A percentile compares a stretch with the other conserved stretches of the same genome.
These are phyloP conservation scores for Nansenia antarctica DNA, from an alignment of 2,113 vertebrate genomes.

Conservation along the genomic window DNA sequence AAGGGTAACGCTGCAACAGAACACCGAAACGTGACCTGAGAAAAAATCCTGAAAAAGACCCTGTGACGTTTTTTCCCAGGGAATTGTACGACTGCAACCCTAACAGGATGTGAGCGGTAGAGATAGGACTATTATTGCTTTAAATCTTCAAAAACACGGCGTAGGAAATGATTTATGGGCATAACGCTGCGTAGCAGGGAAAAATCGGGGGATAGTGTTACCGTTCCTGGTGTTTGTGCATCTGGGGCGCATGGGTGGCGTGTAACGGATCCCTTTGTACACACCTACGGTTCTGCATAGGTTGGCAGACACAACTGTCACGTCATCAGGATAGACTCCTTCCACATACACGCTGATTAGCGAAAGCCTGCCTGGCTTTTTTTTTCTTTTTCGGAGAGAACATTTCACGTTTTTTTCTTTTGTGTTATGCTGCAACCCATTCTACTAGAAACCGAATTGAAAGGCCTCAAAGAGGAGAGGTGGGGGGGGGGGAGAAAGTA, in stretches of 20 bases:
- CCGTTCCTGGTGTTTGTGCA: conserved; percentile 73
- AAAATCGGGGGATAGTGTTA: conserved; percentile 69
- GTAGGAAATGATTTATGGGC: conserved; percentile 79
- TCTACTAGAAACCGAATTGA: no score
- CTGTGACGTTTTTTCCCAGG: conserved; percentile 69
- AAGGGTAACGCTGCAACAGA: conserved; percentile 67
- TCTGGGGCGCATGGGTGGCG: conserved; percentile 72
- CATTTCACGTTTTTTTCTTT: conserved; percentile 15
- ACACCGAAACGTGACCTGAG: conserved; percentile 70
- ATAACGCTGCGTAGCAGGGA: conserved; percentile 69
- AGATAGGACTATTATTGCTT: conserved; percentile 74
- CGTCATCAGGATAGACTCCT: conserved; percentile 69
- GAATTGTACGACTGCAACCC: no score
- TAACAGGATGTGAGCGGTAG: conserved; percentile 76
- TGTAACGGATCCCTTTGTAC: conserved; percentile 67
- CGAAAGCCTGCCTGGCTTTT: conserved; percentile 39
- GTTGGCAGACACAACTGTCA: conserved; percentile 68
- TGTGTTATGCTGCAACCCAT: no score
- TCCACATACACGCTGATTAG: conserved; percentile 58
- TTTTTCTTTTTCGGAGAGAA: no score
- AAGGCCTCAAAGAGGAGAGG: no score
- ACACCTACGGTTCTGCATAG: conserved; percentile 70
- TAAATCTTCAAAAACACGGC: conserved; percentile 74
- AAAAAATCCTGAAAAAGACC: conserved; percentile 71
- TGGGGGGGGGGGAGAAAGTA: not conserved